Evolutionary conservation across 1,140 invertebrate genomes (phyloP).

Genomic region (Penaeus indicus): DNA sequence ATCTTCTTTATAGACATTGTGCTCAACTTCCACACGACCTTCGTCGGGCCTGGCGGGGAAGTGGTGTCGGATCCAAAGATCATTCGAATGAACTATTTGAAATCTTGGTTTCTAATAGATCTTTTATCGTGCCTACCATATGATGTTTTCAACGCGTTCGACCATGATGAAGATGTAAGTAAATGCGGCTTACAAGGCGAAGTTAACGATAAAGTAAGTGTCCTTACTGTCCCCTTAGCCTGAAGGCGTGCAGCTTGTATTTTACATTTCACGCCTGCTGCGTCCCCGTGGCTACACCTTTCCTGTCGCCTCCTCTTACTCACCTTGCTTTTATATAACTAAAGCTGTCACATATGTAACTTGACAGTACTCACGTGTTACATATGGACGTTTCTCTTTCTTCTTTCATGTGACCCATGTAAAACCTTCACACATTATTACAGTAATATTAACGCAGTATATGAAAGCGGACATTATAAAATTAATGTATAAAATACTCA

Average conservation of each 20-base stretch:
- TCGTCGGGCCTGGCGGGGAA: conserved; percentile 97
- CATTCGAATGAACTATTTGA: conserved; percentile 98
- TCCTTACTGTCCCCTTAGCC: neutral
- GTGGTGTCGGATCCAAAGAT: conserved; percentile 98
- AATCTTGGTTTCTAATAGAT: conserved; percentile 99
- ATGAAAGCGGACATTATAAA: too few relatives aligned
- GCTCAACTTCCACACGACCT: conserved; percentile 99
- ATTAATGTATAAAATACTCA: too few relatives aligned
- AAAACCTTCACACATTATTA: too few relatives aligned
- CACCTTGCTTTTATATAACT: neutral
- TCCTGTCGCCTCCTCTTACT: neutral
- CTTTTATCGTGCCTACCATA: conserved; percentile 98
- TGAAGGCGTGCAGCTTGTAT: conserved; percentile 5
- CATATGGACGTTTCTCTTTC: too few relatives aligned
- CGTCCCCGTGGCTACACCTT: conserved; percentile 6
- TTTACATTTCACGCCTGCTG: neutral
- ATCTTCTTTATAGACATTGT: conserved; percentile 99
- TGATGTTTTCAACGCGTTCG: conserved; percentile 99
- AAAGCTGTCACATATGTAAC: too few relatives aligned
- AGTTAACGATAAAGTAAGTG: conserved; percentile 69
- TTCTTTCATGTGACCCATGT: too few relatives aligned
- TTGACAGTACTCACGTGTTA: too few relatives aligned
- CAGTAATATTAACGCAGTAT: too few relatives aligned
- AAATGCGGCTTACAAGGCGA: conserved; percentile 64
- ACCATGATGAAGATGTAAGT: conserved; percentile 97